phyloP scores from a whole-genome alignment of 2,113 vertebrate species.

The Rhinoptilus africanus region DNA sequence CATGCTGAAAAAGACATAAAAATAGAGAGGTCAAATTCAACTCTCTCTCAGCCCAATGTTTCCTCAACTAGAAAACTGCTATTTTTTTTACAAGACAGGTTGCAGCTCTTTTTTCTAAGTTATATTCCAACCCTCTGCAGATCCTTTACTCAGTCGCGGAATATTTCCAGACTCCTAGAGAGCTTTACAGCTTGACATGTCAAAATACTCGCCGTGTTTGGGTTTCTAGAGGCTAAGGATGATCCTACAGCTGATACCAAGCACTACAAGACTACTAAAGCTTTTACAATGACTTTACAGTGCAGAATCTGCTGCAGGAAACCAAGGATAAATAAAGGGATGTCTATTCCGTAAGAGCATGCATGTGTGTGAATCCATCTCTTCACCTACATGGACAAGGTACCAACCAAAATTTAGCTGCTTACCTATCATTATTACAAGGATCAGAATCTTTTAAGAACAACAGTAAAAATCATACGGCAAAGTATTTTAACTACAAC shows the following conservation, averaged over 20 bases:
- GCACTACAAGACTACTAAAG: background rate
- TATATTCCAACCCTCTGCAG: background rate
- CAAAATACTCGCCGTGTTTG: background rate
- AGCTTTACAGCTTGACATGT: background rate
- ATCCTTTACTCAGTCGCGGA: background rate
- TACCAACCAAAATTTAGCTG: background rate
- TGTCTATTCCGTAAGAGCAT: background rate
- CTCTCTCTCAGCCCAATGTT: background rate
- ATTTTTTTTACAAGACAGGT: background rate
- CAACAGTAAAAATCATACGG: background rate
- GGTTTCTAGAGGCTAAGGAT: background rate
- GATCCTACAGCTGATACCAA: background rate
- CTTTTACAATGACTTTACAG: background rate
- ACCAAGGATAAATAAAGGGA: background rate
- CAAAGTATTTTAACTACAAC: background rate
- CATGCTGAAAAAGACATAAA: background rate
- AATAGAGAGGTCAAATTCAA: background rate
- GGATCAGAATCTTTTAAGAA: background rate
- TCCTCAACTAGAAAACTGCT: background rate
- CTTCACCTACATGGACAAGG: background rate
- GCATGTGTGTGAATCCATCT: background rate
- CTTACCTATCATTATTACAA: background rate
- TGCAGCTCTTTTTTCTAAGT: background rate
- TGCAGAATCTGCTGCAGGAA: conserved; percentile 2
- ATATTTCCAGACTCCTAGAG: background rate